phyloP scores from a whole-genome alignment of 2,888 invertebrate species.

The Fragum sueziense region DNA sequence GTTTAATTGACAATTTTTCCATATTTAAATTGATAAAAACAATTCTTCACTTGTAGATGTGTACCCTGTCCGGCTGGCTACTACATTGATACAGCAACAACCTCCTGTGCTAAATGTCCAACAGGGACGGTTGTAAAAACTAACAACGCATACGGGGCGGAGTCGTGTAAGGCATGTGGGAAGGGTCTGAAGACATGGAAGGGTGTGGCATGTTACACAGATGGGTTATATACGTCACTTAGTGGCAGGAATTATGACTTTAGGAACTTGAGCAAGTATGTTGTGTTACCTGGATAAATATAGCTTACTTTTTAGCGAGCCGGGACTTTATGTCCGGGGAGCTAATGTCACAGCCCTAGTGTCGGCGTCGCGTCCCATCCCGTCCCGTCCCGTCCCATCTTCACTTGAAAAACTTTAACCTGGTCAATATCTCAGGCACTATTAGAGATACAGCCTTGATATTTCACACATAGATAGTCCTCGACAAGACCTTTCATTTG shows the following conservation, averaged over 20 bases:
- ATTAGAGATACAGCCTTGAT: too few relatives aligned
- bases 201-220: slow-evolving; percentile 82
- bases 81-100: slow-evolving; percentile 82
- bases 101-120: slow-evolving; percentile 83
- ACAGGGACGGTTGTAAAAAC: slow-evolving; percentile 75
- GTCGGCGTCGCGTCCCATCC: too few relatives aligned
- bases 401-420: too few relatives aligned
- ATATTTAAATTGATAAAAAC: slow-evolving; percentile 17
- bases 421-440: too few relatives aligned
- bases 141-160: slow-evolving; percentile 73
- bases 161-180: slow-evolving; percentile 84
- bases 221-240: slow-evolving; percentile 79
- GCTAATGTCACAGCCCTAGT: too few relatives aligned
- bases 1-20: too few relatives aligned
- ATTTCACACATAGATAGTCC: too few relatives aligned
- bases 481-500: too few relatives aligned
- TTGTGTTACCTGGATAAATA: too few relatives aligned
- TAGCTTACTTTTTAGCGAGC: too few relatives aligned
- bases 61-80: slow-evolving; percentile 84
- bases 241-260: slow-evolving; percentile 75
- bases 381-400: too few relatives aligned
- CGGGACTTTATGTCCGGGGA: too few relatives aligned
- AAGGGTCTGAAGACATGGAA: slow-evolving; percentile 82
- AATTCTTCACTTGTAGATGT: slow-evolving; percentile 80
- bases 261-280: slow-evolving; percentile 71